Percentiles rank a stretch among this genome's conserved stretches.
Conservation (phyloP, 2,113 vertebrate genomes). For the Ciconia maguari region DNA sequence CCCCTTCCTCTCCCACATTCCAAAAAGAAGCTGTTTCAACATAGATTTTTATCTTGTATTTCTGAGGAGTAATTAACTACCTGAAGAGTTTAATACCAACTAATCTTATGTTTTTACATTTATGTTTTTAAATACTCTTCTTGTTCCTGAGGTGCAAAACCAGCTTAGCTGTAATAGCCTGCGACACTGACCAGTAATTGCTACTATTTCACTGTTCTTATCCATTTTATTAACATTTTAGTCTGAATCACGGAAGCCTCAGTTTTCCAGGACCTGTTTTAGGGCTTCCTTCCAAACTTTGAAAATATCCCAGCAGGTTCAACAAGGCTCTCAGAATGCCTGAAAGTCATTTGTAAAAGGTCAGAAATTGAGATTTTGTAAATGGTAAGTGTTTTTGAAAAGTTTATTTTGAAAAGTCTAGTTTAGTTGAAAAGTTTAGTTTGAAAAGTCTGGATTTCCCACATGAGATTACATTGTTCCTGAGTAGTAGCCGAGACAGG, state of each 20-base stretch:
- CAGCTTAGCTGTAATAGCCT: background rate
- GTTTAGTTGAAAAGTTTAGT: background rate
- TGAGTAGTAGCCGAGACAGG: background rate
- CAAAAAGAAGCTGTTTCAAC: background rate
- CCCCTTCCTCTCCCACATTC: background rate
- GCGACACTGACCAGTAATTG: background rate
- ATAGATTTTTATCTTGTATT: background rate
- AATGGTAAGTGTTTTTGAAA: background rate
- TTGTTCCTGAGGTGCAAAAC: background rate
- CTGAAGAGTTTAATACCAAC: background rate
- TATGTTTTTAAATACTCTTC: background rate
- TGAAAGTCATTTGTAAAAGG: background rate
- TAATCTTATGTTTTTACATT: background rate
- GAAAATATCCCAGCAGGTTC: background rate
- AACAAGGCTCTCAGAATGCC: background rate
- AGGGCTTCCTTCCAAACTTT: background rate
- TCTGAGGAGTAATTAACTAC: background rate
- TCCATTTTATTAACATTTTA: background rate
- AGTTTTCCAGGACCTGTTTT: background rate
- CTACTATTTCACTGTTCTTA: background rate
- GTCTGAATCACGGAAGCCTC: background rate
- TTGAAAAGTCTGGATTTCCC: background rate
- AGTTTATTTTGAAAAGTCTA: background rate
- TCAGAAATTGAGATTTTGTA: background rate
- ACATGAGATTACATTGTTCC: background rate